Evolutionary conservation across 1,140 invertebrate genomes (phyloP).

Genomic region (Geopemphigus sp.): DNA sequence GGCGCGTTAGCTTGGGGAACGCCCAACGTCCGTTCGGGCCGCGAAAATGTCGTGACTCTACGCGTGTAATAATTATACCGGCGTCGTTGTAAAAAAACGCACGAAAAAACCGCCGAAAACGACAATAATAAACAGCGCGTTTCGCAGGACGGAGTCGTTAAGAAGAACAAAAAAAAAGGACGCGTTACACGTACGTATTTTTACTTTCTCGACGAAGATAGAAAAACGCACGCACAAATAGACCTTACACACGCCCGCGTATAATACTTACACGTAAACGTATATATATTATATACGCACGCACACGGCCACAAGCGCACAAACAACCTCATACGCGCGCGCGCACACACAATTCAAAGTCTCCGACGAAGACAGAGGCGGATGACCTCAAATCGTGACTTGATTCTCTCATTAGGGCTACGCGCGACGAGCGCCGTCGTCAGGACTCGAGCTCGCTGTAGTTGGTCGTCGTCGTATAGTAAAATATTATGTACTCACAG

Average conservation of each 20-base stretch:
- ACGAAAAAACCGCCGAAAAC: not conserved
- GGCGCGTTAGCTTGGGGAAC: no score
- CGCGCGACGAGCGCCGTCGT: not conserved
- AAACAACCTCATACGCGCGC: not conserved
- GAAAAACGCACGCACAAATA: not conserved
- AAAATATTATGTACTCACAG: not conserved
- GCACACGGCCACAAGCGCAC: no score
- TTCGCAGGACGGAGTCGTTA: conserved; percentile 9
- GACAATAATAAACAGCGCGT: conserved; percentile 7
- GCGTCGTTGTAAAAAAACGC: no score
- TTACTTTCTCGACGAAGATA: conserved; percentile 7
- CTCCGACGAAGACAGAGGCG: conserved; percentile 29
- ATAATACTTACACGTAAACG: no score
- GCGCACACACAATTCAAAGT: conserved; percentile 33
- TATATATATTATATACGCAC: no score
- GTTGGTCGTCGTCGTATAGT: not conserved
- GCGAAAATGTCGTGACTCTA: no score
- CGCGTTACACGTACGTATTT: not conserved
- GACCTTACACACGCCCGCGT: not conserved
- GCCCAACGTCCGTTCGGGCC: no score
- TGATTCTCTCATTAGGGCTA: conserved; percentile 47
- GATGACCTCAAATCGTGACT: conserved; percentile 50
- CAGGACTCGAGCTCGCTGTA: not conserved
- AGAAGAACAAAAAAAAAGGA: not conserved
- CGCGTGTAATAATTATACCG: no score